Base-by-base conservation (phyloP, 2,888 invertebrate species). In the Scrobipalpa costella region DNA sequence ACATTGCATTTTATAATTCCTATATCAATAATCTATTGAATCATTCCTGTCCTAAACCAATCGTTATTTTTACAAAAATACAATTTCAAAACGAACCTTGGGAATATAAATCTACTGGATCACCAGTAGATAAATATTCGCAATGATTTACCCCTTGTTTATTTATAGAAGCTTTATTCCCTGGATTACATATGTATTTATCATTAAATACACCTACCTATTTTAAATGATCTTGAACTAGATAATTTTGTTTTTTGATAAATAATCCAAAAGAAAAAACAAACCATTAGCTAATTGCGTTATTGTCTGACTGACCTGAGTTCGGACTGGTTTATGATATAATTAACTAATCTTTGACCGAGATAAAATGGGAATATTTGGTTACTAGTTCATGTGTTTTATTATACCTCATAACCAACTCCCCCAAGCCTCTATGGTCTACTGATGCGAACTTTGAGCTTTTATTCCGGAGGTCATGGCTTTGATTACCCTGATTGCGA, bases 141-240 rank as follows among this genome's bases (percentile, higher is more conserved):
- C 27, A 27, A 27, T 3, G 27, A 27, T 27, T 27, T 27, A 27
- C 27, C 27, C 27, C 27, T 27, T 5, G 5, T 38, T 44, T 44
- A 44, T 44, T 44, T 55, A 55, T 55, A 55, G 33, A 33, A 27
- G n/a, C 2, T 7, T 55, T 33, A 27, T n/a, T 64, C 59, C 55
- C 13, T 47, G 44, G n/a, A 60, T 64, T 62, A 59, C 44, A 15
- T 55, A 55, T 64, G 52, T 15, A 36, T 7, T 11, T 49, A 62
- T 21, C 58, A 44, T 59, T 33, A 55, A n/a, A n/a, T n/a, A n/a
- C n/a, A n/a, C n/a, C n/a, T n/a, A n/a, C n/a, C n/a, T n/a, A n/a
- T n/a, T n/a, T n/a, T n/a, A n/a, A n/a, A n/a, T n/a, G n/a, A n/a
- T n/a, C 52, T 27, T 55, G 52, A 27, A 55, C 52, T 33, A 33